A percentile compares a stretch with the other conserved stretches of the same genome.
These are phyloP conservation scores for Dipus sagitta DNA, from an alignment of 2,797 vertebrate genomes.

Conservation along the genomic window DNA sequence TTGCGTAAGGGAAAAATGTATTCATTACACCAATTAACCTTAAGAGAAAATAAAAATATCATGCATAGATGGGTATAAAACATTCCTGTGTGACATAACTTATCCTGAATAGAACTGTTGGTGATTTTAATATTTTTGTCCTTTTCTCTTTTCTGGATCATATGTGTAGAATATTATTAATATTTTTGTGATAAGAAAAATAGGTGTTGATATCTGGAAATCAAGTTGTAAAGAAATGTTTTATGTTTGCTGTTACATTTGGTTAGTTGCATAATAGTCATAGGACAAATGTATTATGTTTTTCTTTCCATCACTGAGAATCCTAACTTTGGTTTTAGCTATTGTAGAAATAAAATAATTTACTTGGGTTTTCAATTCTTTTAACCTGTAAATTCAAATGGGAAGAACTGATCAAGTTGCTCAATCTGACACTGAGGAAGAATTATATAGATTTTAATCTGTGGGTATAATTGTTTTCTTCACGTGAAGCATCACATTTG, in stretches of 20 bases:
- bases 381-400: background rate
- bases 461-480: background rate
- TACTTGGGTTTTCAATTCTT: conserved; percentile 15
- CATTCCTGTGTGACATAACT: background rate
- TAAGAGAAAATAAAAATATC: background rate
- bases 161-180: background rate
- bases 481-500: background rate
- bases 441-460: background rate
- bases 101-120: background rate
- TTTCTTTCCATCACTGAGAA: background rate
- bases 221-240: background rate
- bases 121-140: background rate
- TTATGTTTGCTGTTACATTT: background rate
- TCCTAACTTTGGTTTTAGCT: background rate
- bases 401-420: background rate
- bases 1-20: background rate
- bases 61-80: background rate
- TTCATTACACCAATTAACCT: background rate
- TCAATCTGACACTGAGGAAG: fast-evolving
- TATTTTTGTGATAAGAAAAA: background rate
- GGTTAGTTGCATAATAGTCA: background rate
- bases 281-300: background rate
- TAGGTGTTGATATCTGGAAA: background rate
- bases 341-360: background rate
- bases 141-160: background rate